A percentile compares a stretch with the other conserved stretches of the same genome.
These are phyloP conservation scores for Nerophis ophidion DNA, from an alignment of 2,113 vertebrate species.

Conservation along the genomic window DNA sequence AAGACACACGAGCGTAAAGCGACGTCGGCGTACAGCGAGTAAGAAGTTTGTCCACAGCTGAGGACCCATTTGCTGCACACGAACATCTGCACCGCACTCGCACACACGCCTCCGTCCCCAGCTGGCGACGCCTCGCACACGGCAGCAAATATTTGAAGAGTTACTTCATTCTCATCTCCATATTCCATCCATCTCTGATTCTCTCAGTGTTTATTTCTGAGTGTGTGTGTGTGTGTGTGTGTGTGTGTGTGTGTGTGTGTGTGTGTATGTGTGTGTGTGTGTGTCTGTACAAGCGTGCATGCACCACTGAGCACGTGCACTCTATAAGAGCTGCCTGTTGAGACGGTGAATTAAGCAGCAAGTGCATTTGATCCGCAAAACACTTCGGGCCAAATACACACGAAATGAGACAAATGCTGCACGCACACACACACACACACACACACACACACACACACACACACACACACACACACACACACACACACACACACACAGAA, in stretches of 20 bases:
- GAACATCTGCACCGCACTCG: conserved; percentile 41
- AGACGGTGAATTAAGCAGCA: conserved; percentile 69
- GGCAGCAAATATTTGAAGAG: conserved; percentile 50
- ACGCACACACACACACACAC: conserved; percentile 9
- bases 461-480: conserved; percentile 3
- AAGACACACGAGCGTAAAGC: no score
- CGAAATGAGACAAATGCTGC: conserved; percentile 38
- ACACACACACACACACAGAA: background rate
- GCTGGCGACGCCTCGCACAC: conserved; percentile 26
- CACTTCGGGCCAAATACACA: conserved; percentile 57
- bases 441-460: conserved; percentile 14
- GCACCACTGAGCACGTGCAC: conserved; percentile 15
- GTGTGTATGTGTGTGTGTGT: conserved; percentile 37
- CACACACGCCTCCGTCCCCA: conserved; percentile 32
- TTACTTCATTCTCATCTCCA: conserved; percentile 48
- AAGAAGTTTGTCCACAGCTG: background rate
- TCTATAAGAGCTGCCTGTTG: conserved; percentile 63
- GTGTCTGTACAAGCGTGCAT: conserved; percentile 39
- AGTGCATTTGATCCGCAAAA: conserved; percentile 70
- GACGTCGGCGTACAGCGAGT: no score
- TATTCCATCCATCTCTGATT: conserved; percentile 36
- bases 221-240: background rate
- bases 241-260: conserved; percentile 11
- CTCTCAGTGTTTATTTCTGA: background rate
- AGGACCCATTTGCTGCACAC: conserved; percentile 20